Conservation (phyloP, 2,888 invertebrate species). For the Latrodectus elegans region DNA sequence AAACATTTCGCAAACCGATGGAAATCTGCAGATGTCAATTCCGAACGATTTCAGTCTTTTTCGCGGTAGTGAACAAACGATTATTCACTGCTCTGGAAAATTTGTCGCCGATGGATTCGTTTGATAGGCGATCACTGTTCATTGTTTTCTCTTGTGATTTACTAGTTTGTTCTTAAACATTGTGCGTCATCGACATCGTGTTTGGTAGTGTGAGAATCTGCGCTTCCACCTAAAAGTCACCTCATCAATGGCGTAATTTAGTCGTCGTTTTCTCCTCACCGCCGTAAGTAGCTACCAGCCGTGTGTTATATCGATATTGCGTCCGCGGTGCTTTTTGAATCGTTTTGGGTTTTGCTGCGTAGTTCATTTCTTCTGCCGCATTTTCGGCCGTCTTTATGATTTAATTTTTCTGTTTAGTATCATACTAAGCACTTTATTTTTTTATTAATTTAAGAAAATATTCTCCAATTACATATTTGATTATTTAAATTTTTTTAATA, state of each 20-base stretch:
- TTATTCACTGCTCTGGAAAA: not conserved
- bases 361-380: conserved; percentile 6
- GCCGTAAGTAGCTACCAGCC: conserved; percentile 43
- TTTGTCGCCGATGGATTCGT: conserved; percentile 17
- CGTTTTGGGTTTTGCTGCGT: conserved; percentile 25
- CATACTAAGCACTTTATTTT: no score
- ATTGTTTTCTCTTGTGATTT: conserved; percentile 39
- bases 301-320: conserved; percentile 37
- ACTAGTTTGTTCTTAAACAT: not conserved
- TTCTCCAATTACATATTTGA: no score
- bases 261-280: conserved; percentile 19
- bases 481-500: no score
- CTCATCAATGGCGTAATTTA: conserved; percentile 68
- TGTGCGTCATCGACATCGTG: not conserved
- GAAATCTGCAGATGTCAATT: conserved; percentile 43
- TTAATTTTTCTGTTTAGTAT: no score
- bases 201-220: conserved; percentile 19
- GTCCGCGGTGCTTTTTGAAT: conserved; percentile 56
- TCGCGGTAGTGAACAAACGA: not conserved
- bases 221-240: conserved; percentile 15
- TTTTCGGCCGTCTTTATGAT: no score
- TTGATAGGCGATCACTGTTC: not conserved
- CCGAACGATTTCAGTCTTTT: not conserved
- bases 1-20: conserved; percentile 65
- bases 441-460: no score